phyloP scores from a whole-genome alignment of 2,888 invertebrate genomes.

The Pheosia gnoma region DNA sequence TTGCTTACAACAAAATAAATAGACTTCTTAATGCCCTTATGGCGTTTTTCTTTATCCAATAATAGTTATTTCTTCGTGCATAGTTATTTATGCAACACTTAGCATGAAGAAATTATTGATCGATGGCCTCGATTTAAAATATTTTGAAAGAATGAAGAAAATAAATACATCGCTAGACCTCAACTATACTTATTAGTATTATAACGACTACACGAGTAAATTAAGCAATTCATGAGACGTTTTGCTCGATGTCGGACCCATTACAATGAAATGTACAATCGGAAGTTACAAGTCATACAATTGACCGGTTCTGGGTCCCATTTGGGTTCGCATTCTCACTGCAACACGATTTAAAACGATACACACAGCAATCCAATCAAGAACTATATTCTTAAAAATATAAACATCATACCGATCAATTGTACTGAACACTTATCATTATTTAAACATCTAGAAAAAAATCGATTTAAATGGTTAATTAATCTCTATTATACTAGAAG shows the following conservation, averaged over 20 bases:
- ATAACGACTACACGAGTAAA: constrained; percentile 36
- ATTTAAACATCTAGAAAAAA: constrained; percentile 55
- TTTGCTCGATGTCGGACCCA: constrained; percentile 60
- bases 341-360: constrained; percentile 22
- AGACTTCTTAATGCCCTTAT: constrained; percentile 75
- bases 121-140: constrained; percentile 82
- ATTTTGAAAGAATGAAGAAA: constrained; percentile 44
- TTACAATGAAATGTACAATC: constrained; percentile 82
- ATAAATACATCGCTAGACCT: constrained; percentile 30
- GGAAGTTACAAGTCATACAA: constrained; percentile 54
- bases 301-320: constrained; percentile 53
- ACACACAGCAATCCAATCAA: constrained; percentile 22
- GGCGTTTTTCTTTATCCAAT: constrained; percentile 68
- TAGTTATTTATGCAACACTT: constrained; percentile 73
- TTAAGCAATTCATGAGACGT: constrained; percentile 28
- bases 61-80: constrained; percentile 73
- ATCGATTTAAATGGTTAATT: constrained; percentile 50
- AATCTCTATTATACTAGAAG: constrained; percentile 54
- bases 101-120: constrained; percentile 72
- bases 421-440: constrained; percentile 51
- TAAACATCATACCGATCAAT: constrained; percentile 55
- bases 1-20: constrained; percentile 82
- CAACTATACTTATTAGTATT: constrained; percentile 21
- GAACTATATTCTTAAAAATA: constrained; percentile 24
- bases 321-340: constrained; percentile 29